Conservation (phyloP, 2,888 invertebrate species). For the Agrochola lota region DNA sequence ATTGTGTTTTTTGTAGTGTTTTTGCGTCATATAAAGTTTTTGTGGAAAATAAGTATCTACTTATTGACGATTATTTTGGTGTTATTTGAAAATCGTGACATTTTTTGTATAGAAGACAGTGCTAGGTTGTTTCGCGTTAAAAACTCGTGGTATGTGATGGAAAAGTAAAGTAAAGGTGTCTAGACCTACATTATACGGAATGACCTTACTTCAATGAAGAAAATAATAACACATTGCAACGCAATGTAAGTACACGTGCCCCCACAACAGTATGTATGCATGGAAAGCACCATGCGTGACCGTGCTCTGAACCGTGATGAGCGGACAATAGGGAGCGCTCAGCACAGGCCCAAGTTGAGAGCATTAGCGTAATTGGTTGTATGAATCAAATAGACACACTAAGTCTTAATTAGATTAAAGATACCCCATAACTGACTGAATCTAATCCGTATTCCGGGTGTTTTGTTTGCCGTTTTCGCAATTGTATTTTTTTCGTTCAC, state of each 20-base stretch:
- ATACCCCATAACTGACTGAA: conserved; percentile 32
- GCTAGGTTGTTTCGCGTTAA: conserved; percentile 4
- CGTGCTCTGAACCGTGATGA: conserved; percentile 85
- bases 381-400: conserved; percentile 40
- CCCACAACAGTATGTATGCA: conserved; percentile 69
- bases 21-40: conserved; percentile 28
- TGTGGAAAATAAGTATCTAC: conserved; percentile 9
- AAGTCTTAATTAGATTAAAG: conserved; percentile 53
- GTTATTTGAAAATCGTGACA: conserved; percentile 26
- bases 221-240: conserved; percentile 55
- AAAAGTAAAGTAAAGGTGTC: conserved; percentile 22
- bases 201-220: conserved; percentile 59
- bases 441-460: conserved; percentile 32
- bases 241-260: conserved; percentile 59
- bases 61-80: conserved; percentile 20
- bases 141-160: conserved; percentile 8
- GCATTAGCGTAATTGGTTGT: conserved; percentile 50
- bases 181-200: conserved; percentile 15
- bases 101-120: conserved; percentile 7
- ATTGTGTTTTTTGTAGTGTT: conserved; percentile 45
- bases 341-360: conserved; percentile 55
- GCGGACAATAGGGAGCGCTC: conserved; percentile 71
- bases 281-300: conserved; percentile 84
- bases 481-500: not conserved
- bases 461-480: conserved; percentile 29